Evolutionary conservation across 1,140 invertebrate genomes (phyloP).

Genomic region (Agrilus planipennis): DNA sequence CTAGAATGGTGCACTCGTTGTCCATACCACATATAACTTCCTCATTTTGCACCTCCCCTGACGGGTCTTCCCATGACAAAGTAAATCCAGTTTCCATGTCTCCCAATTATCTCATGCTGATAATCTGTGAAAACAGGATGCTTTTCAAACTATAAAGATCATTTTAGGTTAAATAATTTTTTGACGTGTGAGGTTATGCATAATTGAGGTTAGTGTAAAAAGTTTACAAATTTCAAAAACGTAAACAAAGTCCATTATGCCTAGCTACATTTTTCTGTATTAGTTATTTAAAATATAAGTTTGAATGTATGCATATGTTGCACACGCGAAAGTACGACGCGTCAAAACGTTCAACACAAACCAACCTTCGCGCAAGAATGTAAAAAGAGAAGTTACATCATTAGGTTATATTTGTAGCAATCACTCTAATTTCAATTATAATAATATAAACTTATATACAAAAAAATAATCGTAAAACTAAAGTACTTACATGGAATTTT

Average conservation of each 20-base stretch:
- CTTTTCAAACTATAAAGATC: conserved; percentile 11
- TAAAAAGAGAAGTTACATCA: conserved; percentile 28
- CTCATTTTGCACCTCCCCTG: conserved; percentile 45
- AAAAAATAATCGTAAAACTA: conserved; percentile 4
- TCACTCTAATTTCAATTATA: not conserved
- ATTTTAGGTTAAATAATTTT: conserved; percentile 27
- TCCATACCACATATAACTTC: conserved; percentile 53
- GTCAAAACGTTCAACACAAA: conserved; percentile 23
- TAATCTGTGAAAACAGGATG: not conserved
- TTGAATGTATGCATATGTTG: no score
- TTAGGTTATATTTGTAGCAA: conserved; percentile 1
- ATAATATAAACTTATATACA: not conserved
- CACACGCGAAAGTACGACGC: conserved; percentile 17
- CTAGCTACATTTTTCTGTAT: no score
- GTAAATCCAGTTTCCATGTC: conserved; percentile 36
- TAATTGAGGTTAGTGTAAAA: conserved; percentile 35
- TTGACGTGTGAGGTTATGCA: conserved; percentile 37
- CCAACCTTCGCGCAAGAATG: conserved; percentile 16
- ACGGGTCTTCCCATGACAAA: conserved; percentile 43
- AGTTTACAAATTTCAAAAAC: conserved; percentile 25
- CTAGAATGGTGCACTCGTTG: conserved; percentile 37
- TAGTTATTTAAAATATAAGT: no score
- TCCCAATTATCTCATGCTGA: not conserved
- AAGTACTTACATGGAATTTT: conserved; percentile 10
- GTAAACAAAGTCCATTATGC: conserved; percentile 35